These are phyloP conservation scores for Pipistrellus pipistrellus DNA, from an alignment of 2,797 vertebrate genomes.

Conservation along the genomic window DNA sequence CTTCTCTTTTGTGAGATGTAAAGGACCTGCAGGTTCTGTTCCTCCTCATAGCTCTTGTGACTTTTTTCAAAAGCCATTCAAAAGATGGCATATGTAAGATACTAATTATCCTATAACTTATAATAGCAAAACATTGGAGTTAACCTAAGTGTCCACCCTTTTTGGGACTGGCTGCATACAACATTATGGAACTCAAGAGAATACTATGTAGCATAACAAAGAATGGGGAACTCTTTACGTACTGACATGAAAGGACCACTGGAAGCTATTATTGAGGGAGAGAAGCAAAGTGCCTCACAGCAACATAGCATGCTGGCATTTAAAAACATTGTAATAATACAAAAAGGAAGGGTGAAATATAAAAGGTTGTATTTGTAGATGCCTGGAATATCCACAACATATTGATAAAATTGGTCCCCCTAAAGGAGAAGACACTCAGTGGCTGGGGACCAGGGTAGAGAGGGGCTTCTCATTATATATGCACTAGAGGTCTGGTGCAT, in stretches of 20 bases:
- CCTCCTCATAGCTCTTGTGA: too few relatives aligned
- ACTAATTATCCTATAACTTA: neutral
- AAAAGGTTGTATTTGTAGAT: neutral
- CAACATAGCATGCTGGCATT: neutral
- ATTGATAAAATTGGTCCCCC: neutral
- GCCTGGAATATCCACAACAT: neutral
- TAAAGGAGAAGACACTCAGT: neutral
- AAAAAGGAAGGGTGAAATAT: slow-evolving; percentile 12
- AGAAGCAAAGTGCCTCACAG: neutral
- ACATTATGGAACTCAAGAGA: neutral
- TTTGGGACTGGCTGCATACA: neutral
- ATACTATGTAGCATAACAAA: neutral
- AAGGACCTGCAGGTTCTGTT: neutral
- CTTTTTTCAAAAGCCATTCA: neutral
- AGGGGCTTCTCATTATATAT: neutral
- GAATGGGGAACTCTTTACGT: neutral
- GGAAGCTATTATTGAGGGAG: neutral
- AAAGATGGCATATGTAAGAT: neutral
- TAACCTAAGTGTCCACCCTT: neutral
- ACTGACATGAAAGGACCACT: neutral
- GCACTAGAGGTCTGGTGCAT: too few relatives aligned
- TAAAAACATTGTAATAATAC: neutral
- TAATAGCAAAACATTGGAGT: neutral
- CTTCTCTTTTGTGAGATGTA: neutral
- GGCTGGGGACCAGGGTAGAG: neutral